Percentiles rank a stretch among this genome's conserved stretches.
phyloP scores from a whole-genome alignment of 2,888 invertebrate species.

The Epiblema foenella region DNA sequence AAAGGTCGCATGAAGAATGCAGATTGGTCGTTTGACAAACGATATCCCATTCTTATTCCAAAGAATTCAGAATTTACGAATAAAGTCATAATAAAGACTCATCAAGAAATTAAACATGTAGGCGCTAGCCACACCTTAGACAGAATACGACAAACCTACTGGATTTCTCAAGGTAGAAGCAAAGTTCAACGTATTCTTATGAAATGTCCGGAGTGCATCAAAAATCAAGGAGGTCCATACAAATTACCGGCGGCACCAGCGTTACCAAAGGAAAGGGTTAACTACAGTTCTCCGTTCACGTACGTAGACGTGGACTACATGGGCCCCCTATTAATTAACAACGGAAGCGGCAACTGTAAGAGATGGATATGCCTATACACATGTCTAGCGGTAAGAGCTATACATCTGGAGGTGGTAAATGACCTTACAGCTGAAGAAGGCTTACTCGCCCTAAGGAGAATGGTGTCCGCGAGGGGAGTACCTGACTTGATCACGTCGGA shows the following conservation, averaged over 20 bases:
- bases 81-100: neutral
- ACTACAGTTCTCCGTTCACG: slow-evolving; percentile 9
- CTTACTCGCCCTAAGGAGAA: neutral
- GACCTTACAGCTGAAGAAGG: slow-evolving; percentile 2
- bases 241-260: neutral
- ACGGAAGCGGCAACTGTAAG: too few species aligned
- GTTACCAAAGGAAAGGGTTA: neutral
- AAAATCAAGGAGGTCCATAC: slow-evolving; percentile 32
- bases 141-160: slow-evolving; percentile 13
- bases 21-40: slow-evolving; percentile 4
- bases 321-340: neutral
- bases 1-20: slow-evolving; percentile 3
- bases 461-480: neutral
- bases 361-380: too few species aligned
- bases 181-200: neutral
- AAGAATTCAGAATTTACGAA: neutral
- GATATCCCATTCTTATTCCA: slow-evolving; percentile 5
- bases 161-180: slow-evolving; percentile 18
- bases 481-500: neutral
- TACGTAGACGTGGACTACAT: neutral
- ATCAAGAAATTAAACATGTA: slow-evolving; percentile 26
- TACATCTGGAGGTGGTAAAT: slow-evolving; percentile 1
- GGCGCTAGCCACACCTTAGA: slow-evolving; percentile 12
- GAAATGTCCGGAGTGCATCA: slow-evolving; percentile 2
- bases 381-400: slow-evolving; percentile 1